Conservation (phyloP, 2,797 vertebrate genomes). For the Emys orbicularis region DNA sequence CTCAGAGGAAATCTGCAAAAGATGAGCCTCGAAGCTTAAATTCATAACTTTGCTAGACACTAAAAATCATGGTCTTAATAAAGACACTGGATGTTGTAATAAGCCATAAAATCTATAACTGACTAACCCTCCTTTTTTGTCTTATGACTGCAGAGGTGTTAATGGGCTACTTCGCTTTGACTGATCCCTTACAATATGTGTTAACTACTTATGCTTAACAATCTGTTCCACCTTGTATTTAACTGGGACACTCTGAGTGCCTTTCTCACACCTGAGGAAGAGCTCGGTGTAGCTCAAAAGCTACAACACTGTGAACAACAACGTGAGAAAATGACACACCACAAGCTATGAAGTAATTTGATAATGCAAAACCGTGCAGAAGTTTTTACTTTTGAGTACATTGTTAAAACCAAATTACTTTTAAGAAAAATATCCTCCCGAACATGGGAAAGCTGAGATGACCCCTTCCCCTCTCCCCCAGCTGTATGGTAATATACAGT, state of each 20-base stretch:
- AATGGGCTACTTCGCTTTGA: neutral
- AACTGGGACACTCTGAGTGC: neutral
- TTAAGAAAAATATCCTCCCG: neutral
- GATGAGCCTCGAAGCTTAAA: neutral
- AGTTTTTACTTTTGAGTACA: neutral
- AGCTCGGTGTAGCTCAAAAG: neutral
- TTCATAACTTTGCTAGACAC: neutral
- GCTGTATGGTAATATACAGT: neutral
- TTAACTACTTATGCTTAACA: neutral
- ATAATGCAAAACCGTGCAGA: neutral
- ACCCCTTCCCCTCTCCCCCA: neutral
- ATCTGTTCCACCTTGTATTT: neutral
- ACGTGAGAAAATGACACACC: slow-evolving; percentile 11
- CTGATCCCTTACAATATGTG: neutral
- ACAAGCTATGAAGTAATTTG: slow-evolving; percentile 32
- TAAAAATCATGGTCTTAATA: neutral
- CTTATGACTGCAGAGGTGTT: neutral
- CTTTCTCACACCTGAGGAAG: neutral
- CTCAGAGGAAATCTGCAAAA: neutral
- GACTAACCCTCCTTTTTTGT: neutral
- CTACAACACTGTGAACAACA: neutral
- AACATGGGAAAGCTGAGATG: neutral
- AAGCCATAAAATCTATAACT: neutral
- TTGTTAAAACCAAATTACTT: neutral
- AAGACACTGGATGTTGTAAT: neutral